Evolutionary conservation across 2,888 invertebrate species (phyloP).

Genomic region (Gastrophysa polygoni): DNA sequence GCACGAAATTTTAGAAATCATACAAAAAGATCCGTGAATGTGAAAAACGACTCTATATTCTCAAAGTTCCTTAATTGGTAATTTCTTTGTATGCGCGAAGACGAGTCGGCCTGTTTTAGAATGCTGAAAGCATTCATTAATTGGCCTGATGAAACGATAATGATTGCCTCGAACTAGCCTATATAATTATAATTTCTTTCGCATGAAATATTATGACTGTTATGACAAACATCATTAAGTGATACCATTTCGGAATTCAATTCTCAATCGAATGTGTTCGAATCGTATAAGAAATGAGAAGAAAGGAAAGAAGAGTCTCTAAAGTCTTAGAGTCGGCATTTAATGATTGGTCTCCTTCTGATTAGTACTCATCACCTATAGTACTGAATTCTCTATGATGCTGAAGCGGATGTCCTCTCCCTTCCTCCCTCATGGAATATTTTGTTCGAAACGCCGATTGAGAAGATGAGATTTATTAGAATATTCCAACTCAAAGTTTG

Average conservation of each 20-base stretch:
- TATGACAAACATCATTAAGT: background rate
- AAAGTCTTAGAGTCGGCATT: too few species aligned
- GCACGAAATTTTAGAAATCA: background rate
- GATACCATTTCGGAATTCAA: background rate
- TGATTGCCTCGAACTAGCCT: constrained; percentile 22
- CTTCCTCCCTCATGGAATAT: too few species aligned
- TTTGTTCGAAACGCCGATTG: too few species aligned
- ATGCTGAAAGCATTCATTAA: constrained; percentile 41
- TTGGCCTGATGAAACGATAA: constrained; percentile 31
- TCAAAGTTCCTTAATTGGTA: constrained; percentile 37
- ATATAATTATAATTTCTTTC: background rate
- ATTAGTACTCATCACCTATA: too few species aligned
- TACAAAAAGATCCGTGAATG: background rate
- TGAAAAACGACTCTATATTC: background rate
- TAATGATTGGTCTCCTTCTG: too few species aligned
- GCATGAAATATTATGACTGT: background rate
- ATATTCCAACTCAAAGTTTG: too few species aligned
- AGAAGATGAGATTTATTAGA: too few species aligned
- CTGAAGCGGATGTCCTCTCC: too few species aligned
- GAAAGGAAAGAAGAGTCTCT: background rate
- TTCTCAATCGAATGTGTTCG: background rate
- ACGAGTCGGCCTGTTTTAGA: constrained; percentile 16
- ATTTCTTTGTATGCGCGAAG: constrained; percentile 37
- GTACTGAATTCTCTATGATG: too few species aligned
- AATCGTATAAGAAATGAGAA: background rate